Percentiles rank a stretch among this genome's conserved stretches.
Conservation (phyloP, 2,113 vertebrate species). For the Paedocypris sp. region DNA sequence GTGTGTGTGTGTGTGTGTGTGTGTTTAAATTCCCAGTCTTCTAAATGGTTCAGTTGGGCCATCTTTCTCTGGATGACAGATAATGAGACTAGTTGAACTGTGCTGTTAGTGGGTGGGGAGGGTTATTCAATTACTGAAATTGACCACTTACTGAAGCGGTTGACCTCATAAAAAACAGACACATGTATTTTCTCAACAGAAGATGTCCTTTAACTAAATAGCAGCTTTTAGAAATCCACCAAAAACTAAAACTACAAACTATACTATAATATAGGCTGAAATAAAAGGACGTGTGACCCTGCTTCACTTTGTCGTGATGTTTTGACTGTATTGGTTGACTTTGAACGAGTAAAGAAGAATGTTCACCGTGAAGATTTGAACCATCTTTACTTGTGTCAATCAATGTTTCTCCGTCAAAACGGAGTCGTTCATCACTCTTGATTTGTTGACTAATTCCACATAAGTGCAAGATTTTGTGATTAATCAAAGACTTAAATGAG, state of each 20-base stretch:
- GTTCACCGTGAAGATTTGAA: not conserved
- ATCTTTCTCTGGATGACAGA: not conserved
- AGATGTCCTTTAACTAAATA: conserved; percentile 25
- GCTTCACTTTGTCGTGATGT: no score
- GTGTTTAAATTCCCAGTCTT: not conserved
- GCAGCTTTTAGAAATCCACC: no score
- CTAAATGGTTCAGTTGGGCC: conserved; percentile 1
- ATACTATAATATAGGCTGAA: no score
- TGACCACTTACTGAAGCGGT: conserved; percentile 20
- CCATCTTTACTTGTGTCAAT: not conserved
- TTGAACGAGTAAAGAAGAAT: not conserved
- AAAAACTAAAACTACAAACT: no score
- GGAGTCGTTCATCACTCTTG: not conserved
- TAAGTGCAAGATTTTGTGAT: not conserved
- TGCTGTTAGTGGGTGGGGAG: conserved; percentile 3
- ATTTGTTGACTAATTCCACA: not conserved
- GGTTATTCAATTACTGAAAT: conserved; percentile 32
- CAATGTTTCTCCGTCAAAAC: not conserved
- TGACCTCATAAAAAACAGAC: conserved; percentile 15
- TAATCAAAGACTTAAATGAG: not conserved
- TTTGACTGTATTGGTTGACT: no score
- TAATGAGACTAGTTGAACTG: conserved; percentile 26
- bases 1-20: not conserved
- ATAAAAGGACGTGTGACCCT: no score
- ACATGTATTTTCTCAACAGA: conserved; percentile 24